Base-by-base conservation (phyloP, 92 coral and sea anemone species). In the Actinernus sp. region DNA sequence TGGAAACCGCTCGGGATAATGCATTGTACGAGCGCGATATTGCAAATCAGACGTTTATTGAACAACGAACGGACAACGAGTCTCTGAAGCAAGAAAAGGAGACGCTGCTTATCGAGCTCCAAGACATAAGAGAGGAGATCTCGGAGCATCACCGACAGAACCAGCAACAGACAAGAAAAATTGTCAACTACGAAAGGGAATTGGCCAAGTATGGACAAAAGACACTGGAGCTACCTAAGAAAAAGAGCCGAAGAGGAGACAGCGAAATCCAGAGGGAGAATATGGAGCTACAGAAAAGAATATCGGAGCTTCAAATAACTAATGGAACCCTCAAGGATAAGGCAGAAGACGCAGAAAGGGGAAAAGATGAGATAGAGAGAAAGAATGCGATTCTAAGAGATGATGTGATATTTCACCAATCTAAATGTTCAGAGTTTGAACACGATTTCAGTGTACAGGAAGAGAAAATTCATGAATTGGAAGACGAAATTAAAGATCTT, bases 71-170 rank as follows among this genome's bases (percentile, higher is more conserved):
- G 18, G 92, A 90, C 18, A 90, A 86, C 39, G 79, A 71, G 56
- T 39, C 78, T 36, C 74, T 90, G n/a, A 65, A 75, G 78, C 92
- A 81, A 17, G 86, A 73, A 53, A 90, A 75, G 18, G 97, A 81
- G 48, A 81, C 68, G 1, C 73, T 81, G 17, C 79, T 69, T 25
- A 26, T 78, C 26, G 97, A 90, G 64, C 22, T 37, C 2, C 60
- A 41, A 17, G 91, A 78, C 1, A 22, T 78, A 31, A 59, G 70
- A 11, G 71, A 36, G 2, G 74, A 62, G 24, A 53, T 78, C 10
- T 23, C 76, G 14, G 66, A 61, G 57, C 68, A 74, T 27, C 73
- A 83, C 44, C 13, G 43, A 29, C 26, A 61, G 20, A 19, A 55
- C 14, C 84, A 83, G 28, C 57, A 52, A 19, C 29, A 61, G 0